Base-by-base conservation (phyloP, 2,113 vertebrate genomes). In the Heteronetta atricapilla region DNA sequence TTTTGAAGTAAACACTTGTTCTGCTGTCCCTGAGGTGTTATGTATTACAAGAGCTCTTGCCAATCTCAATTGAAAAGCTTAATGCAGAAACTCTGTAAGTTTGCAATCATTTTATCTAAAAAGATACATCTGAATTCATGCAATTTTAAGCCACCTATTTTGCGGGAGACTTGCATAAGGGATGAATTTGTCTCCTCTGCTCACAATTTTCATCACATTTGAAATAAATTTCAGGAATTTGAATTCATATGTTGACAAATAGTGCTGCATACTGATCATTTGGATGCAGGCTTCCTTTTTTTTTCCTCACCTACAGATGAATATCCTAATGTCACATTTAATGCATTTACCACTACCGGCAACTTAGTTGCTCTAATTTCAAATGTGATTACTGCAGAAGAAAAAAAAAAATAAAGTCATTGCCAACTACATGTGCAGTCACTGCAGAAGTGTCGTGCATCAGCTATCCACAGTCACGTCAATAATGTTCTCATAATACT, bases 331-430 rank as follows among this genome's bases (percentile, higher is more conserved):
- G 93, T 87, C 36, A 55, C 88, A 95, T 90, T 78, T 80, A 66
- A 62, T 52, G 88, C 53, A 19, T 50, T 92, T 80, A 18, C 60
- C 82, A 84, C 69, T 22, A 82, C 66, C 46, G 66, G 66, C 77
- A 89, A 89, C 93, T 95, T 82, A 82, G 50, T 85, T 89, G 28
- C 64, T 89, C 62, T 48, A 58, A 17, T 84, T 72, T 92, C 64
- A 81, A 38, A 63, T 79, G 86, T 48, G 86, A 64, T 90, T 46
- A 60, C 80, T 94, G 94, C 95, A 93, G 88, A 50, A 66, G 67
- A 48, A 48, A 60, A 62, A 66, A 70, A 48, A 48, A 60, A 62
- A 2, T 21, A 56, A n/a, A n/a, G 52, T 17, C 0, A 0, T 31
- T 78, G 66, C 52, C 48, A 26, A 25, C 52, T 76, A 44, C 6